Percentiles rank a stretch among this genome's conserved stretches.
phyloP scores from a whole-genome alignment of 1,140 invertebrate species.

The Cephus cinctus region DNA sequence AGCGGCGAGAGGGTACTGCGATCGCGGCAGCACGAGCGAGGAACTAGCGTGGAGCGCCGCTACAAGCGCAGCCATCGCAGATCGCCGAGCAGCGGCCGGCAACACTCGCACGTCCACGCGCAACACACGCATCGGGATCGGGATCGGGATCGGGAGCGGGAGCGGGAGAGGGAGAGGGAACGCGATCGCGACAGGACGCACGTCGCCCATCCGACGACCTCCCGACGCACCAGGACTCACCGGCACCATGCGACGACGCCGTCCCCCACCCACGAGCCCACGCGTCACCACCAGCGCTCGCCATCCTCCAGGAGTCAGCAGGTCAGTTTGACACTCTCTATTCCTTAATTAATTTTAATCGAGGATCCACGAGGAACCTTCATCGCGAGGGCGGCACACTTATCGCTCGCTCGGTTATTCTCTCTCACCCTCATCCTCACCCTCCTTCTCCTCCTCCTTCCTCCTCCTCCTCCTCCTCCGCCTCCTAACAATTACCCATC shows the following conservation, averaged over 20 bases:
- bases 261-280: constrained; percentile 41
- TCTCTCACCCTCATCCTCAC: background rate
- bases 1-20: constrained; percentile 63
- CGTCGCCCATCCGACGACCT: constrained; percentile 53
- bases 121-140: constrained; percentile 45
- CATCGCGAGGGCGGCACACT: constrained; percentile 3
- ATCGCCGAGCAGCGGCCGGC: constrained; percentile 60
- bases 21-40: constrained; percentile 62
- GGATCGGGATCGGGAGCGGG: constrained; percentile 19
- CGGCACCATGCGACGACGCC: constrained; percentile 44
- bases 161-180: constrained; percentile 55
- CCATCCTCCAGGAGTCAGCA: constrained; percentile 47
- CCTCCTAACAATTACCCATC: no score
- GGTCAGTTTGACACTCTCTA: constrained; percentile 39
- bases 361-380: no score
- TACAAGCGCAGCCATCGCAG: constrained; percentile 64
- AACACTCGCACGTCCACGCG: constrained; percentile 45
- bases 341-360: no score
- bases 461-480: background rate
- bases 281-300: constrained; percentile 36
- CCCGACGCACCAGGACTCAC: constrained; percentile 47
- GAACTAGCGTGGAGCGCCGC: constrained; percentile 61
- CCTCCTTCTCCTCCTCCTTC: constrained; percentile 19
- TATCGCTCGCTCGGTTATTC: constrained; percentile 1
- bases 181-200: constrained; percentile 54